These are phyloP conservation scores for Prunella fulvescens DNA, from an alignment of 2,113 vertebrate genomes.

Conservation along the genomic window DNA sequence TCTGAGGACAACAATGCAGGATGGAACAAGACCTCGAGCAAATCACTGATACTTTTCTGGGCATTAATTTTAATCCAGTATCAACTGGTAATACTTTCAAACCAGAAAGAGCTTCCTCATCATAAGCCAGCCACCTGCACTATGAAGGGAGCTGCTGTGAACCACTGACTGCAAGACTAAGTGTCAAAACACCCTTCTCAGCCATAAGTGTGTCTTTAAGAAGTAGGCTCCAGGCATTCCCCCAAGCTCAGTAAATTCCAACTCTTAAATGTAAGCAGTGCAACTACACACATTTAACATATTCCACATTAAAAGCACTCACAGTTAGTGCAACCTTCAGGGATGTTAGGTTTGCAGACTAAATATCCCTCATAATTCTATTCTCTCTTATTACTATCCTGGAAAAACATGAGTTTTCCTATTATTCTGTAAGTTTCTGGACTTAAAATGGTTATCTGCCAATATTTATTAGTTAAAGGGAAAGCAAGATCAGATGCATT, in stretches of 20 bases:
- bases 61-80: not conserved
- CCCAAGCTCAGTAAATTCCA: not conserved
- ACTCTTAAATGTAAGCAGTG: not conserved
- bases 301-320: not conserved
- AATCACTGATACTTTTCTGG: not conserved
- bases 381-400: not conserved
- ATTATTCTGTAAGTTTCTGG: not conserved
- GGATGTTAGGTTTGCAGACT: not conserved
- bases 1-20: not conserved
- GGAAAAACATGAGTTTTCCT: not conserved
- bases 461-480: not conserved
- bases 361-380: not conserved
- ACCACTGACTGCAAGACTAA: not conserved
- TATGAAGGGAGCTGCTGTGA: not conserved
- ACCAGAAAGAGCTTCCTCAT: not conserved
- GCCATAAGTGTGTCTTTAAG: not conserved
- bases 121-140: not conserved
- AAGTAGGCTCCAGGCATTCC: not conserved
- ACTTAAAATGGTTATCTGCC: not conserved
- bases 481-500: conserved; percentile 32
- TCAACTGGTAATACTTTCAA: not conserved
- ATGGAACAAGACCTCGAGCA: not conserved
- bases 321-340: not conserved
- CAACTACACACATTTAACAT: not conserved
- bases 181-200: not conserved